Conservation (phyloP, 2,113 vertebrate genomes). For the Limanda limanda region DNA sequence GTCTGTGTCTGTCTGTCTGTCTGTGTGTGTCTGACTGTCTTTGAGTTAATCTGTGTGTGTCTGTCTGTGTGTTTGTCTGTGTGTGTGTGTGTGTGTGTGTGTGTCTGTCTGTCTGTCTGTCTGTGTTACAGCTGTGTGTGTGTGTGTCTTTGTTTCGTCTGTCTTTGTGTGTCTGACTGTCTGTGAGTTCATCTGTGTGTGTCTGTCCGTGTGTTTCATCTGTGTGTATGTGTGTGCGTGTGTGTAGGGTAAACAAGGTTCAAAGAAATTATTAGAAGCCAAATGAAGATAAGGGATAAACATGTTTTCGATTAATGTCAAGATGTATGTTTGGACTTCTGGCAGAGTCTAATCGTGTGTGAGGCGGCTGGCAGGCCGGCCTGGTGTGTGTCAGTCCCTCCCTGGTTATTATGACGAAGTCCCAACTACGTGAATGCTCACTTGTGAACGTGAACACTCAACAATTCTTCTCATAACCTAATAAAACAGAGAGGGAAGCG, state of each 20-base stretch:
- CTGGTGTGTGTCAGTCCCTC: slow-evolving; percentile 58
- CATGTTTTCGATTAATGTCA: slow-evolving; percentile 56
- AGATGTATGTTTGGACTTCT: slow-evolving; percentile 55
- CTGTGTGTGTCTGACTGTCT: too few relatives aligned
- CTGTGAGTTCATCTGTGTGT: slow-evolving; percentile 11
- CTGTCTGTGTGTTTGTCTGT: slow-evolving; percentile 5
- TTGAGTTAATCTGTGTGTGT: too few relatives aligned
- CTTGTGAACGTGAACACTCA: slow-evolving; percentile 10
- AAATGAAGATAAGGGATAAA: slow-evolving; percentile 58
- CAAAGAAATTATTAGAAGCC: slow-evolving; percentile 57
- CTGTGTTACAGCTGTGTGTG: slow-evolving; percentile 15
- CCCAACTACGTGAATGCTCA: slow-evolving; percentile 39
- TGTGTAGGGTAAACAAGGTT: slow-evolving; percentile 54
- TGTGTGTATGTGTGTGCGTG: slow-evolving; percentile 30
- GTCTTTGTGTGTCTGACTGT: slow-evolving; percentile 23
- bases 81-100: too few relatives aligned
- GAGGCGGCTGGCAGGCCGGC: slow-evolving; percentile 33
- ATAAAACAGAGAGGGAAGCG: slow-evolving; percentile 8
- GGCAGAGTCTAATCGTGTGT: slow-evolving; percentile 51
- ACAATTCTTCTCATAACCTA: slow-evolving; percentile 14
- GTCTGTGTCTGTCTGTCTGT: not conserved
- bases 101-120: slow-evolving; percentile 32
- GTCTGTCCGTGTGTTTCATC: slow-evolving; percentile 19
- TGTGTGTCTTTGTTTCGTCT: slow-evolving; percentile 11
- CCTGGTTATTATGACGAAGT: slow-evolving; percentile 59